Evolutionary conservation across 2,888 invertebrate genomes (phyloP), one percentile per base, ranked within the genome.

Genomic region (Nymphalis c-album): DNA sequence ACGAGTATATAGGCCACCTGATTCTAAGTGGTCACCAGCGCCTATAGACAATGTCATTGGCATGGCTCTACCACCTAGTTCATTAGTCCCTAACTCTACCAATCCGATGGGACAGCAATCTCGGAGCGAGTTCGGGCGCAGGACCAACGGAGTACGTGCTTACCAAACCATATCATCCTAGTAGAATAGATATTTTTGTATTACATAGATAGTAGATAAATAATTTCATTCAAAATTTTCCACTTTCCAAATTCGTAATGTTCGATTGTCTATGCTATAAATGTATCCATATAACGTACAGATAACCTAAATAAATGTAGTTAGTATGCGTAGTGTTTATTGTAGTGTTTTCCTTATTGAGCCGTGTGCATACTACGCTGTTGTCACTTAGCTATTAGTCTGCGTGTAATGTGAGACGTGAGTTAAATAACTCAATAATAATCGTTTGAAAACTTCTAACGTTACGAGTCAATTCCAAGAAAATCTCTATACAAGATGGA

Each of bases 301-400:
- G 40, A 53, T 53, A 55, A 31, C 35, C 57, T 18, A 18, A n/a
- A 40, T 57, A n/a, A 16, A 10, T 10, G 40, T 13, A 5, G 40
- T 60, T 55, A 57, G 48, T 66, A 66, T 61, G 48, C 65, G 40
- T 8, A 45, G 8, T 48, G 48, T 61, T 60, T 53, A 31, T 55
- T 47, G 55, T 60, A 55, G 45, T 53, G 60, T 64, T 64, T 64
- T 64, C 60, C 64, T 64, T 60, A 60, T 46, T 40, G 18, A 66
- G 55, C 48, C 55, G 26, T 40, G 31, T 31, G 51, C n/a, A 8
- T 50, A 61, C 26, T 18, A 26, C 51, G 51, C 3, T 18, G 60
- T 65, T 60, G 60, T 60, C 60, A 60, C 40, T 35, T 40, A 4
- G 35, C 6, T 18, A 61, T 48, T 47, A 10, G 18, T 65, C 53